Evolutionary conservation across 2,888 invertebrate species (phyloP).

Genomic region (Pherbina coryleti): DNA sequence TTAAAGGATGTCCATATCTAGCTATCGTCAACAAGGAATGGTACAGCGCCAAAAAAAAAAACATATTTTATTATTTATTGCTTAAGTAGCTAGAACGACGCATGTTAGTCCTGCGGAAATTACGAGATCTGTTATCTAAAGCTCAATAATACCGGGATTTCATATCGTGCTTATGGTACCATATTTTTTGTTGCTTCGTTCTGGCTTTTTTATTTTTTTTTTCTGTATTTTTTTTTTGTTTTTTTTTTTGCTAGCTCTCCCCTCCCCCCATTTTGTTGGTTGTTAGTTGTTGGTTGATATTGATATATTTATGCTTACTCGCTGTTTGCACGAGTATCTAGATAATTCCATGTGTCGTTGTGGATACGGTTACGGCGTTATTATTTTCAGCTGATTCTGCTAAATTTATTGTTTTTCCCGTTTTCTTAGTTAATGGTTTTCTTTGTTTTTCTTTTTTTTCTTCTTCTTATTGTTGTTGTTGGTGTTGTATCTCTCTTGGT

Average conservation of each 20-base stretch:
- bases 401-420: constrained; percentile 12
- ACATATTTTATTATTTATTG: too few species aligned
- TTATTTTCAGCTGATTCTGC: constrained; percentile 16
- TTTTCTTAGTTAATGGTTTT: background rate
- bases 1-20: too few species aligned
- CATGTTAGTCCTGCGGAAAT: too few species aligned
- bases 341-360: background rate
- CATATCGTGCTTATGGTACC: background rate
- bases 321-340: background rate
- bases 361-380: background rate
- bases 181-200: background rate
- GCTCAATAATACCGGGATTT: too few species aligned
- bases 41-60: too few species aligned
- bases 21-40: too few species aligned
- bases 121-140: too few species aligned
- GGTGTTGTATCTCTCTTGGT: background rate
- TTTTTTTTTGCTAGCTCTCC: background rate
- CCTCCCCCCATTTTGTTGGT: too few species aligned
- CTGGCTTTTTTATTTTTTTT: background rate
- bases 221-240: background rate
- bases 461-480: background rate
- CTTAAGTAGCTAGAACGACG: too few species aligned
- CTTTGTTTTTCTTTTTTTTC: background rate
- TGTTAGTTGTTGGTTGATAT: too few species aligned
- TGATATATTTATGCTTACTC: too few species aligned